Base-by-base conservation (phyloP, 2,797 vertebrate species). In the Gymnothorax reevesii region DNA sequence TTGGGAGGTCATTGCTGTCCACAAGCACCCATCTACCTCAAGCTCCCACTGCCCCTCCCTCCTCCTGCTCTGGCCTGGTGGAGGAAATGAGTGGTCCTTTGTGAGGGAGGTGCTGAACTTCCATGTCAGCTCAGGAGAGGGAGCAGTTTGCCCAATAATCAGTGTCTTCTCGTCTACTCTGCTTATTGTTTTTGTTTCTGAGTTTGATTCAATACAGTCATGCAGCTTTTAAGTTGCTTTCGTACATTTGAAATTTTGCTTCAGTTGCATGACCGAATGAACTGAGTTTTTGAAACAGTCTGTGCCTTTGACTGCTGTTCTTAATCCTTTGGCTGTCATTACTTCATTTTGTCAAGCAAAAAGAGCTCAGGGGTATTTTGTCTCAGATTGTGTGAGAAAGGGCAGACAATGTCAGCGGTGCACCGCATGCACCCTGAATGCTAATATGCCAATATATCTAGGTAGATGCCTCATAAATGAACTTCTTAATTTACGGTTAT, bases 101-200 rank as follows among this genome's bases (percentile, higher is more conserved):
- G 20, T 22, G 77, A 27, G 55, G 33, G 73, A 83, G 57, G 25
- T n/a, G 57, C 27, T 25, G 13, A 1, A 59, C 83, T 33, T 55
- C 85, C 10, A 55, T 27, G 6, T 86, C 0, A 25, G 80, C 83
- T 92, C 93, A 94, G 86, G 54, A 92, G 93, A 86, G 91, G 91
- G 90, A 57, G 59, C 4, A 82, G 75, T 88, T 87, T 25, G 77
- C 85, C 4, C 0, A 86, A 59, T 82, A 84, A 88, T 86, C 52
- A 13, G 77, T 52, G 62, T 73, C 25, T 71, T 13, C 13, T 3
- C 1, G 3, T 4, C 33, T 42, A 4, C 25, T 13, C 8, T 71
- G 25, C 33, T 27, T 73, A 12, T 33, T 77, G 73, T 15, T 49
- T 49, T 77, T 4, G 73, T 42, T 77, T 4, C 33, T 77, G 7